Base-by-base conservation (phyloP, 2,113 vertebrate species). In the Sturnira hondurensis region DNA sequence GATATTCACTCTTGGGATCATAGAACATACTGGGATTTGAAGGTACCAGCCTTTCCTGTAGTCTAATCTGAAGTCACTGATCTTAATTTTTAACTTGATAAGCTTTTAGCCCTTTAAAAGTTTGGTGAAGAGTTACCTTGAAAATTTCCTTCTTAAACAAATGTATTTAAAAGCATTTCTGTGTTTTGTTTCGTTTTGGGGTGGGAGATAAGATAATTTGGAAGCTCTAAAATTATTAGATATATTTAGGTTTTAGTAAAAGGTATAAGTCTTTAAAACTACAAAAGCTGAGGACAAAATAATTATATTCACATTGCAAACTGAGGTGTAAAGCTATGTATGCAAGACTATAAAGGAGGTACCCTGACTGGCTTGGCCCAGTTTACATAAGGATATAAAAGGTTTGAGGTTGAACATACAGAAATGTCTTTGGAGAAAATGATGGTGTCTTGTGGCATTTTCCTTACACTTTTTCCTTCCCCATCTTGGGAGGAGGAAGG, bases 161-260 rank as follows among this genome's bases (percentile, higher is more conserved):
- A 7, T 33, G 6, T 50, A 33, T 78, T 82, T 82, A 56, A 86
- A 89, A 70, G 31, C 13, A 38, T 90, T 24, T 76, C 24, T 71
- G 9, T 87, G 47, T 86, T 77, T 83, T 95, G 5, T 65, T 77
- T 83, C 94, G 5, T 65, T 93, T 94, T 67, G 4, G 28, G 5
- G 3, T 84, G 26, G 14, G 2, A 86, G 13, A 54, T 82, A 81
- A 85, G 3, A 38, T 87, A 58, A 85, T 77, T 68, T 89, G 50
- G 58, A 96, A 92, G 38, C 38, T 92, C 52, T 92, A 41, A 86
- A 89, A 84, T 89, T 92, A 81, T 81, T 91, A 70, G 6, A 65
- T 76, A 41, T 58, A 45, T 4, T 6, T 24, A 91, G 50, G 38
- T 81, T 87, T 94, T 68, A 78, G 26, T 87, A 15, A 96, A 85